phyloP scores from a whole-genome alignment of 2,888 invertebrate species.

The Pycnomerus fuliginosus region DNA sequence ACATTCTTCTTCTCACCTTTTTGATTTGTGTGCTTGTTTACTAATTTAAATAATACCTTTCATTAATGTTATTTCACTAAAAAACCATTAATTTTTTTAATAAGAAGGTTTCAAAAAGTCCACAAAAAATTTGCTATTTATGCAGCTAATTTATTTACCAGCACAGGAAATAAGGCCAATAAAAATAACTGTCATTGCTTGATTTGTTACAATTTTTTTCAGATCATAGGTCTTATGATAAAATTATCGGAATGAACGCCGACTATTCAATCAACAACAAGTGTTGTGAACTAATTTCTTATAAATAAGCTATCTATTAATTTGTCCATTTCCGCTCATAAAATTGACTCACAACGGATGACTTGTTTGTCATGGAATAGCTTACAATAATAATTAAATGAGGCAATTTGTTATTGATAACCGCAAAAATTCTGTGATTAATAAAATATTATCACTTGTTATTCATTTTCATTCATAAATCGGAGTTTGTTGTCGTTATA shows the following conservation, averaged over 20 bases:
- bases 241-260: conserved; percentile 7
- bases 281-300: too few species aligned
- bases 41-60: too few species aligned
- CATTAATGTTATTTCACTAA: too few species aligned
- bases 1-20: conserved; percentile 46
- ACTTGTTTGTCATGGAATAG: too few species aligned
- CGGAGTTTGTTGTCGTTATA: conserved; percentile 5
- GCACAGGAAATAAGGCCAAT: conserved; percentile 21
- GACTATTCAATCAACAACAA: conserved; percentile 17
- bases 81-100: too few species aligned
- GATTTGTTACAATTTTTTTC: conserved; percentile 17
- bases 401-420: conserved; percentile 5
- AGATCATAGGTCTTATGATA: conserved; percentile 15
- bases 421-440: conserved; percentile 3
- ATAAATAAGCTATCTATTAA: too few species aligned
- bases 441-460: conserved; percentile 8
- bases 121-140: too few species aligned
- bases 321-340: conserved; percentile 14
- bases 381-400: background rate
- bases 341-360: too few species aligned
- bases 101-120: too few species aligned
- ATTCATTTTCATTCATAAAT: conserved; percentile 8
- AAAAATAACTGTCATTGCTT: conserved; percentile 20
- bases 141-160: too few species aligned
- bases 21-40: too few species aligned